A percentile compares a stretch with the other conserved stretches of the same genome.
Evolutionary conservation across 2,113 vertebrate genomes (phyloP).

Genomic region (Haemorhous mexicanus): DNA sequence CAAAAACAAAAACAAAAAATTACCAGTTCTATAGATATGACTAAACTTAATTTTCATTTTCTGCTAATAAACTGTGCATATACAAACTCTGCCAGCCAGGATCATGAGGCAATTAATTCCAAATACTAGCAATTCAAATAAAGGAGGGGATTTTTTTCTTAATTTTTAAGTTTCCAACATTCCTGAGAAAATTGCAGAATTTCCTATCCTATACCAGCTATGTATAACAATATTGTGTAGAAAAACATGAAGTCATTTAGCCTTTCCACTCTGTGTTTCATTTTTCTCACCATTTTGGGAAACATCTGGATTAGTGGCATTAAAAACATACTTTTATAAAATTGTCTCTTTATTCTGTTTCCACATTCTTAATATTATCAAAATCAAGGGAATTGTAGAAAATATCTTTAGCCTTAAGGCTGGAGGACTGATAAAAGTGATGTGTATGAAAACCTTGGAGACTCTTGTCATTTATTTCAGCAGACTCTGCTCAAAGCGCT

Average conservation of each 20-base stretch:
- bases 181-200: neutral
- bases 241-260: neutral
- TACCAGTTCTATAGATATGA: neutral
- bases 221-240: neutral
- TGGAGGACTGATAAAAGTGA: neutral
- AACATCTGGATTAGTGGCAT: neutral
- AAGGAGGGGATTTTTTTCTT: fast-evolving
- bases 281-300: neutral
- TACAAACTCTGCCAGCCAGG: neutral
- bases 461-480: neutral
- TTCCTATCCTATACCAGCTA: neutral
- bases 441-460: neutral
- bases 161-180: neutral
- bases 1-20: neutral
- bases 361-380: neutral
- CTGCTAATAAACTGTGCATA: neutral
- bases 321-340: neutral
- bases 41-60: neutral
- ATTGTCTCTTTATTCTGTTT: neutral
- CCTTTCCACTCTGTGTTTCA: neutral
- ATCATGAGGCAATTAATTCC: neutral
- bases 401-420: neutral
- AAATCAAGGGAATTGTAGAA: neutral
- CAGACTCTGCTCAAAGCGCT: neutral
- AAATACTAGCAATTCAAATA: neutral